Base-by-base conservation (phyloP, 2,888 invertebrate species). In the Macaria liturata region DNA sequence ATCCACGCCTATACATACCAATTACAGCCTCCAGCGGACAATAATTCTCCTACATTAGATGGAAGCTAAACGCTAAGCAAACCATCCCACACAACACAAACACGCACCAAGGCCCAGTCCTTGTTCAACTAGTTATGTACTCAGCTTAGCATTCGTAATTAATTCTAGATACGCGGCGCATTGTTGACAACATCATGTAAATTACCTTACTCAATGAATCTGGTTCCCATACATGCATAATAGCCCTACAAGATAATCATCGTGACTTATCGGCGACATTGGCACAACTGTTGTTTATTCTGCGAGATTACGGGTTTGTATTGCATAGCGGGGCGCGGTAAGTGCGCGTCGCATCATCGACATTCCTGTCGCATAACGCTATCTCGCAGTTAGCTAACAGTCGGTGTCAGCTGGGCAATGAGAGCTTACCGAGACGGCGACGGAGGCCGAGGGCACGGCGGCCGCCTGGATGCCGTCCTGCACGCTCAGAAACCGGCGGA, bases 401-500 rank as follows among this genome's bases (percentile, higher is more conserved):
- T 1, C 34, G n/a, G 37, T 31, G 39, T 48, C 9, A n/a, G 42
- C 32, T 34, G 5, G 5, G 44, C 3, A 9, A 4, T 5, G 32
- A 37, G 8, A 6, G 40, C 88, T 89, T 81, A 91, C 91, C 91
- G 91, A 91, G 74, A 89, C 91, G 65, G 91, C 85, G 66, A 91
- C 86, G 51, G 91, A 89, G 70, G 88, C 83, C 73, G 81, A 81
- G 66, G 87, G 79, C 64, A 83, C 85, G 62, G 78, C 80, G 66
- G 76, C 78, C 64, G 81, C 76, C 58, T 82, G 77, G 61, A 82
- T 87, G 67, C 90, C 90, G 64, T 86, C 91, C 64, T 91, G 89
- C 61, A 84, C 91, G 81, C 91, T 91, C 61, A 91, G 84, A 73
- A 90, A 91, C 68, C 91, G 87, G 82, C 91, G 89, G 68, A 91